Base-by-base conservation (phyloP, 2,113 vertebrate genomes). In the Copsychus sechellarum region DNA sequence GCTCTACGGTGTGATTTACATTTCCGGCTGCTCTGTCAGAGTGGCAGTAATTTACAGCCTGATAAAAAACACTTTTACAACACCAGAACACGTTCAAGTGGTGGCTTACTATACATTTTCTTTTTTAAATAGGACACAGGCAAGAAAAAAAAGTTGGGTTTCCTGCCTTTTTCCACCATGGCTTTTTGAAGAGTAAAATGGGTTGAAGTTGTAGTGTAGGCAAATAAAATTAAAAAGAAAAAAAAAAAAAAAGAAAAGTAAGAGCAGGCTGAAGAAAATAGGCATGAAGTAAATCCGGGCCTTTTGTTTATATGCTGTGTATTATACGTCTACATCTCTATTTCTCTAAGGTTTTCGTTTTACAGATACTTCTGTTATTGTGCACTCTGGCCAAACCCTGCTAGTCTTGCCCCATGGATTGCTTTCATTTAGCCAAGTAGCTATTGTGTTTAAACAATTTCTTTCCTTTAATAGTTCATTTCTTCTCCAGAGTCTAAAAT, bases 1-100 rank as follows among this genome's bases (percentile, higher is more conserved):
- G 40, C 80, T 67, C 95, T 20, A 81, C 12, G 61, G 89, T 84
- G 92, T 96, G 93, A 93, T 96, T 98, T 97, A 97, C 97, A 96
- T 97, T 98, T 97, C 97, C 97, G 70, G 84, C 74, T 92, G 78
- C 90, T 86, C 96, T 97, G 97, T 97, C 96, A 94, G 94, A 93
- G 65, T 90, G 92, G 89, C 93, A 70, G 79, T 95, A 93, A 98
- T 97, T 98, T 97, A 97, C 93, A 95, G 72, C 18, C 94, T 90
- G 97, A 96, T 97, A 97, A 97, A 97, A 93, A 97, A 94, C 96
- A 94, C 93, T 97, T 96, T 87, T 96, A 95, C 93, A 78, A 91
- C 58, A 73, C 83, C 94, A 95, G 96, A 96, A 64, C 93, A 96
- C 96, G 96, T 96, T 97, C 86, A 38, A 97, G 86, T 31, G 54